These are phyloP conservation scores for Macrosiphum euphorbiae DNA, from an alignment of 2,888 invertebrate genomes.

Conservation along the genomic window DNA sequence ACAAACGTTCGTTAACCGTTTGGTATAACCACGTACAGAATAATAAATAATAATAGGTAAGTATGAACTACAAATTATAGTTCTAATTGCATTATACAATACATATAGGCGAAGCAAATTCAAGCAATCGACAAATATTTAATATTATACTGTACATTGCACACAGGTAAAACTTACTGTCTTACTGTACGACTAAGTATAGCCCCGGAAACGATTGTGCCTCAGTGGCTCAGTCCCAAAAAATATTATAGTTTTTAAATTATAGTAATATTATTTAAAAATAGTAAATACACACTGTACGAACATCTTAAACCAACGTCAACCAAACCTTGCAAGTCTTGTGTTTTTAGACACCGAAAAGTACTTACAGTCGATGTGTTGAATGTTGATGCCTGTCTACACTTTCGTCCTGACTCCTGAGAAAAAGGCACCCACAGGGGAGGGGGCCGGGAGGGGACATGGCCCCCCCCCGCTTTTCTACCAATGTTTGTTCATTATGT, in stretches of 20 bases:
- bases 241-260: not conserved
- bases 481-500: no score
- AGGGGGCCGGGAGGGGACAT: no score
- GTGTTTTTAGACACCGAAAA: not conserved
- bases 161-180: not conserved
- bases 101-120: not conserved
- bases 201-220: not conserved
- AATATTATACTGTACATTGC: not conserved
- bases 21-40: not conserved
- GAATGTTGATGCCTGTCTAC: no score
- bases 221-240: no score
- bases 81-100: no score
- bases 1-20: not conserved
- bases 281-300: not conserved
- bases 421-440: no score
- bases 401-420: no score
- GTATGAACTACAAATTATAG: not conserved
- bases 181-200: not conserved
- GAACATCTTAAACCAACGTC: not conserved
- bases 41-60: not conserved
- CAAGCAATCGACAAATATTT: not conserved
- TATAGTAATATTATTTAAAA: not conserved
- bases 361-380: no score
- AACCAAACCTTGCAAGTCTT: not conserved
- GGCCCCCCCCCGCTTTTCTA: no score